Conservation (phyloP, 2,113 vertebrate genomes). For the Gobio gobio region DNA sequence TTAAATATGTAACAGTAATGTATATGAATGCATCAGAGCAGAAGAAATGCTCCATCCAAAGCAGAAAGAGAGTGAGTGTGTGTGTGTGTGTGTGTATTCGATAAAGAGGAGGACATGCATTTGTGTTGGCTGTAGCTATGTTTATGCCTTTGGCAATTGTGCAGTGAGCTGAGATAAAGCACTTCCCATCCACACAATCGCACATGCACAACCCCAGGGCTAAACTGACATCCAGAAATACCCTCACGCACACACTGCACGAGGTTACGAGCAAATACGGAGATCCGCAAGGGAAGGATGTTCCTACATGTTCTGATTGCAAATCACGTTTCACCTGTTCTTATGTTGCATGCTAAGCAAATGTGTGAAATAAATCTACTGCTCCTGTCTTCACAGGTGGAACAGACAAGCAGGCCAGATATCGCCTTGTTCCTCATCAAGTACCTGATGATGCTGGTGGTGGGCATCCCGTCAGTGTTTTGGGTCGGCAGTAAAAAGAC, state of each 20-base stretch:
- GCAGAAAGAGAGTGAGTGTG: background rate
- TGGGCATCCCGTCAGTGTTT: constrained; percentile 96
- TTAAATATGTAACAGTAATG: background rate
- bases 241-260: constrained; percentile 1
- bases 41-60: constrained; percentile 13
- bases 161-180: constrained; percentile 45
- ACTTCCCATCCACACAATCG: constrained; percentile 49
- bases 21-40: constrained; percentile 8
- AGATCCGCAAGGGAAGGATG: background rate
- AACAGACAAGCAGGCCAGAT: constrained; percentile 86
- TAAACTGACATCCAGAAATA: constrained; percentile 37
- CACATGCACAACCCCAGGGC: constrained; percentile 31
- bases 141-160: constrained; percentile 55
- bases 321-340: background rate
- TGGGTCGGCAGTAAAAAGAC: constrained; percentile 99
- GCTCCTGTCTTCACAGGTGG: constrained; percentile 74
- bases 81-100: background rate
- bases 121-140: constrained; percentile 43
- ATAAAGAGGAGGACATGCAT: background rate
- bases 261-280: background rate
- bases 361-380: background rate
- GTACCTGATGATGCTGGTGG: constrained; percentile 94
- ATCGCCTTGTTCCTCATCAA: constrained; percentile 93
- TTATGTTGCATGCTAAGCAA: background rate
- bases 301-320: constrained; percentile 16